These are phyloP conservation scores for Muscina levida DNA, from an alignment of 2,888 invertebrate species.

Conservation along the genomic window DNA sequence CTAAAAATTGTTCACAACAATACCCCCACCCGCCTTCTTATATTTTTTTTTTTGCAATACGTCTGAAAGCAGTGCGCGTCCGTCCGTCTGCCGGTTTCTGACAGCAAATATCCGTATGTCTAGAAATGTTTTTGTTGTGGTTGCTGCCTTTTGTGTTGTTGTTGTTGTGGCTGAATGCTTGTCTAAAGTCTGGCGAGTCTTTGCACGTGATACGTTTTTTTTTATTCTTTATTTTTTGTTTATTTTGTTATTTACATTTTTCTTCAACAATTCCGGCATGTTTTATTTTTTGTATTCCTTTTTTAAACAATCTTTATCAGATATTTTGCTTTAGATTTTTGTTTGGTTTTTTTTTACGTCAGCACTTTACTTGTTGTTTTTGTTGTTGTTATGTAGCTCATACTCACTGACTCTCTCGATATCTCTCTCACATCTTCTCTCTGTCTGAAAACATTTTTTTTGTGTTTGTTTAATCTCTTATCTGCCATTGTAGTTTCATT, in stretches of 20 bases:
- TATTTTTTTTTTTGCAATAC: constrained; percentile 14
- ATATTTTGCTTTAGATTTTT: constrained; percentile 35
- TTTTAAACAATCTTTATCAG: constrained; percentile 42
- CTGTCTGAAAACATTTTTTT: too few relatives aligned
- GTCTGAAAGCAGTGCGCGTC: constrained; percentile 28
- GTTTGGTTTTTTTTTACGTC: constrained; percentile 4
- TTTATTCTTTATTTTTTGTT: constrained; percentile 44
- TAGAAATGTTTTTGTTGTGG: constrained; percentile 24
- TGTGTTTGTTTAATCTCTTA: too few relatives aligned
- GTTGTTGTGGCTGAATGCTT: constrained; percentile 47
- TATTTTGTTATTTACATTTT: constrained; percentile 49
- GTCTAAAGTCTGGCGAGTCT: constrained; percentile 59
- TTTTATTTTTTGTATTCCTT: constrained; percentile 34
- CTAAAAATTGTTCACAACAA: constrained; percentile 21
- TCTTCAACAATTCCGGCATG: constrained; percentile 31
- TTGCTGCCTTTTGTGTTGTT: constrained; percentile 44
- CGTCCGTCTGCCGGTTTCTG: constrained; percentile 28
- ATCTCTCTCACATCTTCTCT: constrained; percentile 1
- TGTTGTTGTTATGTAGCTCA: neutral
- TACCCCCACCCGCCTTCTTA: constrained; percentile 27
- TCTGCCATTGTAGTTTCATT: constrained; percentile 1
- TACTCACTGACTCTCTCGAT: neutral
- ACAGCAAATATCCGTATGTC: too few relatives aligned
- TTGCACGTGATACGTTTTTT: constrained; percentile 60
- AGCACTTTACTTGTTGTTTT: constrained; percentile 36